Evolutionary conservation across 2,888 invertebrate genomes (phyloP), one percentile per base, ranked within the genome.

Genomic region (Acrobasis consociella): DNA sequence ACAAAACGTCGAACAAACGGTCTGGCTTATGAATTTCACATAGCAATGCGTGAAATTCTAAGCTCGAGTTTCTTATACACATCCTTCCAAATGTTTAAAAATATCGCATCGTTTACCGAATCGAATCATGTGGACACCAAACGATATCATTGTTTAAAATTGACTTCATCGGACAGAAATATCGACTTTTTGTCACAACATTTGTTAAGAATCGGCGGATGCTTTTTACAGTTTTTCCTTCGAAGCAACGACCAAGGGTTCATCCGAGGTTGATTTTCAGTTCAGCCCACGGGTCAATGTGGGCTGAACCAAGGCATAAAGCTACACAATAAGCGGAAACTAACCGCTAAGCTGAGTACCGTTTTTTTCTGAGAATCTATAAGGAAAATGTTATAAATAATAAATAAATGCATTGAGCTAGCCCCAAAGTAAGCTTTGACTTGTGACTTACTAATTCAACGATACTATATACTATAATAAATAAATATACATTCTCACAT

Each of bases 231-330:
- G 17, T 15, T 58, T 58, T 58, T 58, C 49, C 58, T 77, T 75
- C 75, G 72, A 66, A 75, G 72, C 64, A 67, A 65, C 64, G 66
- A 60, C 49, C 55, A 67, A 64, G 71, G 70, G 83, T 80, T 84
- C 82, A 82, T 76, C 67, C 55, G 74, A 81, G 80, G 79, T 81
- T 80, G 78, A 76, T 80, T 83, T 81, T 80, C 76, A 82, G 74
- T 76, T 75, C 74, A n/a, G n/a, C 71, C 67, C 69, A 68, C 72
- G 71, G 65, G 64, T 72, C 59, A 64, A 51, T 62, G 67, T 62
- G 65, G 73, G 76, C 31, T 38, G 22, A 56, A 62, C 15, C 10
- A 46, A 49, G 42, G 31, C 55, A 51, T 31, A 15, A 55, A 42
- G 52, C 65, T 52, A 49, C 49, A 50, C 63, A 65, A 55, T 39